Conservation (phyloP, 2,888 invertebrate genomes). For the Hemicrepidius hirtus region DNA sequence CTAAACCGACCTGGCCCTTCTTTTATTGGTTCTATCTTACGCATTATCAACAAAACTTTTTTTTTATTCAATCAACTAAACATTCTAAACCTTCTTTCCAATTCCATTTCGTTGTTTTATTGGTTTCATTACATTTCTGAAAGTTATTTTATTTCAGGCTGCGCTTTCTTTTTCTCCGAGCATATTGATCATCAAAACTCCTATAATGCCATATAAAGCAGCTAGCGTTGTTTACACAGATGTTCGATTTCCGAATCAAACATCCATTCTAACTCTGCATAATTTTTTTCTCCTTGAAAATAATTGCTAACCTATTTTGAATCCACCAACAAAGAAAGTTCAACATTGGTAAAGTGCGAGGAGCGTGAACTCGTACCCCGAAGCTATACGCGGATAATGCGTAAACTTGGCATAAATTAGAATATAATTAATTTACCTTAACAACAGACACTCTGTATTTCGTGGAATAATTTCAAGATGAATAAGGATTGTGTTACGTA, state of each 20-base stretch:
- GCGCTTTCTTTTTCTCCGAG: background rate
- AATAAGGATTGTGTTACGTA: slow-evolving; percentile 9
- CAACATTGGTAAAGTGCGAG: slow-evolving; percentile 7
- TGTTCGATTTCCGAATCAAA: slow-evolving; percentile 1
- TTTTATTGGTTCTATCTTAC: no score
- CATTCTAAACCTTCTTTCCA: no score
- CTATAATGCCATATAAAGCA: background rate
- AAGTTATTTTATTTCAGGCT: background rate
- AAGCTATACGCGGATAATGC: slow-evolving; percentile 7
- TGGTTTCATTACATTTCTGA: no score
- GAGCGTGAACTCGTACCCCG: slow-evolving; percentile 2
- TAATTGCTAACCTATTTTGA: background rate
- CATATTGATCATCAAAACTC: background rate
- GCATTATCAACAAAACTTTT: no score
- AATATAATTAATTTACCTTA: slow-evolving; percentile 18
- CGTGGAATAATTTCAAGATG: slow-evolving; percentile 1
- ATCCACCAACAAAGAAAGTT: background rate
- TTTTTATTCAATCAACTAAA: no score
- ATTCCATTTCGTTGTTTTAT: no score
- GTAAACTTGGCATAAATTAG: slow-evolving; percentile 19
- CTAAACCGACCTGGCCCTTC: no score
- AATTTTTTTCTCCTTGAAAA: slow-evolving; percentile 1
- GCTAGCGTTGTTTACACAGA: background rate
- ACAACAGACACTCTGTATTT: slow-evolving; percentile 3
- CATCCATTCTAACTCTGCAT: background rate